Base-by-base conservation (phyloP, 2,797 vertebrate species). In the Lithobates pipiens region DNA sequence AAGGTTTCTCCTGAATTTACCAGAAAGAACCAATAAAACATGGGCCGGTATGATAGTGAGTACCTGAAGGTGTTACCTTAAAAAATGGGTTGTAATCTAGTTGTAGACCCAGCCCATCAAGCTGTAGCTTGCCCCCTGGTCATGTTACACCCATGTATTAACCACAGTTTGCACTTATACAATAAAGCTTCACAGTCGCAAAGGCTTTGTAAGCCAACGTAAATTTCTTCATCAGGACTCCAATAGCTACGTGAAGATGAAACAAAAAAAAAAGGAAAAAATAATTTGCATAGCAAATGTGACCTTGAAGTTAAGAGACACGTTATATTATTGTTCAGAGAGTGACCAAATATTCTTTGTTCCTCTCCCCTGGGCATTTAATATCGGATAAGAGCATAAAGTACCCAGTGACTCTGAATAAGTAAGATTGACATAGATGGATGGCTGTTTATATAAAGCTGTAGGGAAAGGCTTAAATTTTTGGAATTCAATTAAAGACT, bases 301-400 rank as follows among this genome's bases (percentile, higher is more conserved):
- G 71, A 76, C 76, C 77, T 29, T 86, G 54, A 88, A 86, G 79
- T 83, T 42, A 32, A 86, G 54, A 75, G 84, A 61, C 44, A 39
- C 71, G 39, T 77, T 88, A 76, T 18, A 5, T 72, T 23, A 46
- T 74, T 83, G 71, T 72, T 44, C 68, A 73, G 61, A 42, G 63
- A 88, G 77, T 74, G 70, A 82, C 80, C 57, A 80, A 83, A 86
- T 42, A 72, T n/a, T 29, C 85, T 78, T 85, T 76, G 76, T 81
- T 78, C 18, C 29, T 25, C 27, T 81, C 78, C 86, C 77, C 36
- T 72, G 6, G 27, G 23, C 85, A 73, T 87, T 83, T 77, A 83
- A 71, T 54, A 57, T 32, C 46, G 34, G 71, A 85, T 88, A 86
- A 88, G n/a, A 81, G 77, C 44, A 86, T 18, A 86, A 87, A 83